phyloP scores from a whole-genome alignment of 2,888 invertebrate genomes.

The Selenia dentaria region DNA sequence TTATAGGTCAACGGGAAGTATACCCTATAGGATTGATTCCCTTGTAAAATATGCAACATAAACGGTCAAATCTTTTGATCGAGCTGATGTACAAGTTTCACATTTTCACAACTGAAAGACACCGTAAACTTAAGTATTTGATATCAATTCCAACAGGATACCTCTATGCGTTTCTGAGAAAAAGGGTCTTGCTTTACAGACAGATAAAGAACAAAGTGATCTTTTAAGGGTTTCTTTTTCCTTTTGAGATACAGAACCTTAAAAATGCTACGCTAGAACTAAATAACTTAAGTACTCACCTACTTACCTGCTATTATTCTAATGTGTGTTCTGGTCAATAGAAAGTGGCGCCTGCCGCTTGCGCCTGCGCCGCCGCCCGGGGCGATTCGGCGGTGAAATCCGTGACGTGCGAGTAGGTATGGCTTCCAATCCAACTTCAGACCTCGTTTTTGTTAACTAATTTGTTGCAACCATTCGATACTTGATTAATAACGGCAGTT shows the following conservation, averaged over 20 bases:
- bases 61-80: too few relatives aligned
- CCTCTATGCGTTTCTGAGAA: too few relatives aligned
- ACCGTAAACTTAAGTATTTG: too few relatives aligned
- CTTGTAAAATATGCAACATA: too few relatives aligned
- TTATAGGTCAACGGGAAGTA: too few relatives aligned
- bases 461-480: conserved; percentile 3
- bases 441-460: background rate
- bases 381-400: conserved; percentile 36
- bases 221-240: background rate
- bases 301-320: conserved; percentile 2
- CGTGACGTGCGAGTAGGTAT: conserved; percentile 13
- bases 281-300: background rate
- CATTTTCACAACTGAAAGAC: too few relatives aligned
- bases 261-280: too few relatives aligned
- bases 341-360: conserved; percentile 32
- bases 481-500: background rate
- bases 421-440: background rate
- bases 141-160: too few relatives aligned
- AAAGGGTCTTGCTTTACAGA: too few relatives aligned
- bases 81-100: too few relatives aligned
- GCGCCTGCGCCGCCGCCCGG: conserved; percentile 9
- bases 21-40: too few relatives aligned
- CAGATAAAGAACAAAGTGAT: too few relatives aligned
- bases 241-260: background rate
- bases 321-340: conserved; percentile 16